Conservation (phyloP, 2,797 vertebrate genomes). For the Microhierax caerulescens region DNA sequence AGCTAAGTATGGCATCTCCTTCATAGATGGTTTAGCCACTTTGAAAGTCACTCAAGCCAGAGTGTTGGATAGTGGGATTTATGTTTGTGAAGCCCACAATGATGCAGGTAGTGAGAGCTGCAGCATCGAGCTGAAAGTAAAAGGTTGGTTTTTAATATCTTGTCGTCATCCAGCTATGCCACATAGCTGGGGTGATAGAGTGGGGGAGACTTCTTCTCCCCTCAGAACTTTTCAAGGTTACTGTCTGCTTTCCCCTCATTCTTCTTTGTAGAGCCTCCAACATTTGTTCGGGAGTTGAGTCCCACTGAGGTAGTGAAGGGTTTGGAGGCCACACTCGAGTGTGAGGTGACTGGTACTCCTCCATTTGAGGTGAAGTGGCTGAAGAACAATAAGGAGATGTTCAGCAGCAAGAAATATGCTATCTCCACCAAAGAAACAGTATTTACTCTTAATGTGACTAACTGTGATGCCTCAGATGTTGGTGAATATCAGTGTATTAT, state of each 20-base stretch:
- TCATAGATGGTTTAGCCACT: conserved; percentile 84
- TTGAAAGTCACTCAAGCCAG: conserved; percentile 84
- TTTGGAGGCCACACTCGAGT: conserved; percentile 81
- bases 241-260: conserved; percentile 45
- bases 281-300: conserved; percentile 83
- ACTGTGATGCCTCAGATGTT: conserved; percentile 85
- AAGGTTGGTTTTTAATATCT: conserved; percentile 85
- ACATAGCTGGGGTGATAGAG: not conserved
- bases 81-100: conserved; percentile 94
- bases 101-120: conserved; percentile 96
- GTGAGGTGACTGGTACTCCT: conserved; percentile 86
- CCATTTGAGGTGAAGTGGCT: conserved; percentile 93
- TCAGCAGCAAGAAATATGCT: conserved; percentile 88
- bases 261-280: conserved; percentile 87
- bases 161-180: not conserved
- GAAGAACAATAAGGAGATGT: conserved; percentile 92
- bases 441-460: conserved; percentile 86
- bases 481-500: conserved; percentile 93
- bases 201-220: not conserved
- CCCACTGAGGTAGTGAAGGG: conserved; percentile 86
- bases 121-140: conserved; percentile 93
- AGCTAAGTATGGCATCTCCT: conserved; percentile 81
- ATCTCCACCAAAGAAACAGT: conserved; percentile 80
- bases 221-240: not conserved
- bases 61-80: conserved; percentile 87